Evolutionary conservation across 2,888 invertebrate species (phyloP), one percentile per base, ranked within the genome.

Genomic region (Melinaea menophilus): DNA sequence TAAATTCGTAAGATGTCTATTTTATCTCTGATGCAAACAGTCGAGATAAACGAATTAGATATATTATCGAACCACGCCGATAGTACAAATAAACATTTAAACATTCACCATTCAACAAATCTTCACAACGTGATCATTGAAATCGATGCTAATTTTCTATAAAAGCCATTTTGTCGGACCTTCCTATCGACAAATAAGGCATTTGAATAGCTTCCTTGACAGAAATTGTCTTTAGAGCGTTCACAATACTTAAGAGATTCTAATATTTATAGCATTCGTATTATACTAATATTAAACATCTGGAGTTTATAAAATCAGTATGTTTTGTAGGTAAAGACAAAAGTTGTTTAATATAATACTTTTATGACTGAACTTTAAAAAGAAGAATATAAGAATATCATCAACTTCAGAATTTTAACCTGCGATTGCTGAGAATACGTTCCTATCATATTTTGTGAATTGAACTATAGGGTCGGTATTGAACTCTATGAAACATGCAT

Each of bases 1-100:
- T 51, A 51, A 51, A 51, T 31, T 3, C 31, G 11, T 51, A 31
- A 51, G 9, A 41, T 41, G 48, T 51, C 51, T 3, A 31, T 51
- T 51, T 51, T 51, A 51, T 51, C 51, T 51, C 5, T n/a, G 51
- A 51, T 72, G 75, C 76, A 75, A 78, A 75, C 72, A 70, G 67
- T 72, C 67, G 65, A 76, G 74, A 64, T 65, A 73, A 72, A 79
- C 79, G 81, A 79, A 80, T 74, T 72, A 31, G 31, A 51, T 11
- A 31, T 31, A 31, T 31, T 51, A 51, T 51, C 31, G 11, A 2
- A 51, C 5, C 79, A 80, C 76, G 72, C 73, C 72, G 75, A 74
- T 75, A 75, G 77, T 77, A 75, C 74, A 73, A 76, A 73, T 72
- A 63, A 66, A 69, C 67, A 67, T 68, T 69, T 65, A 66, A 69